phyloP scores from a whole-genome alignment of 2,797 vertebrate genomes.

The Coregonus suidteri region DNA sequence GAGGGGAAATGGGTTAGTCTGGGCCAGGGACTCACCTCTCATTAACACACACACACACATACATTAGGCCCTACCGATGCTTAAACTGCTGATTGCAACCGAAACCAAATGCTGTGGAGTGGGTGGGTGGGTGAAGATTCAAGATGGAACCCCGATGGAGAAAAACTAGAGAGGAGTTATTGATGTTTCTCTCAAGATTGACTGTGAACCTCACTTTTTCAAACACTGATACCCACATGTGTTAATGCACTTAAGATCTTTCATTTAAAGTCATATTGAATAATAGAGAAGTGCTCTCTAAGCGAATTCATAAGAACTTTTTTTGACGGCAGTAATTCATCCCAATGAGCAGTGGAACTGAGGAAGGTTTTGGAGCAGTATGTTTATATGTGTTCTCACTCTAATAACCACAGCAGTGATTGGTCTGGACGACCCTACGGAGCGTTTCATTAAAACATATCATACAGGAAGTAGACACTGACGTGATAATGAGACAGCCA shows the following conservation, averaged over 20 bases:
- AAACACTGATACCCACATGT: neutral
- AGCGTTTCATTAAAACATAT: constrained; percentile 54
- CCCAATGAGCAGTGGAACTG: neutral
- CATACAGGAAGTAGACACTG: constrained; percentile 19
- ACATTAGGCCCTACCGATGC: neutral
- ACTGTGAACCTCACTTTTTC: neutral
- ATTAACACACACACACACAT: neutral
- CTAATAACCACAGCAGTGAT: constrained; percentile 21
- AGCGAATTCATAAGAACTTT: neutral
- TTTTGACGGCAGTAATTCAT: neutral
- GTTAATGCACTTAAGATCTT: neutral
- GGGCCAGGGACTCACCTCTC: constrained; percentile 1
- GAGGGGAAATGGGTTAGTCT: constrained; percentile 22
- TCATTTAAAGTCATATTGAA: neutral
- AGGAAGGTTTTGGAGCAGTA: neutral
- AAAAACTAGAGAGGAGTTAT: neutral
- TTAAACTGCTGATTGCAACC: constrained; percentile 12
- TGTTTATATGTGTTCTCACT: constrained; percentile 23
- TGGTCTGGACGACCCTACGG: constrained; percentile 20
- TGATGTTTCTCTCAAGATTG: neutral
- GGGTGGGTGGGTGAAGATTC: neutral
- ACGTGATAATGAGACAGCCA: constrained; percentile 39
- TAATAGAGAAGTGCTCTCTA: neutral
- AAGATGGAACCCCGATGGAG: neutral
- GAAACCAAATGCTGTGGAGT: neutral